Percentiles rank a stretch among this genome's conserved stretches.
These are phyloP conservation scores for Ectropis crepuscularia DNA, from an alignment of 2,888 invertebrate genomes.

Conservation along the genomic window DNA sequence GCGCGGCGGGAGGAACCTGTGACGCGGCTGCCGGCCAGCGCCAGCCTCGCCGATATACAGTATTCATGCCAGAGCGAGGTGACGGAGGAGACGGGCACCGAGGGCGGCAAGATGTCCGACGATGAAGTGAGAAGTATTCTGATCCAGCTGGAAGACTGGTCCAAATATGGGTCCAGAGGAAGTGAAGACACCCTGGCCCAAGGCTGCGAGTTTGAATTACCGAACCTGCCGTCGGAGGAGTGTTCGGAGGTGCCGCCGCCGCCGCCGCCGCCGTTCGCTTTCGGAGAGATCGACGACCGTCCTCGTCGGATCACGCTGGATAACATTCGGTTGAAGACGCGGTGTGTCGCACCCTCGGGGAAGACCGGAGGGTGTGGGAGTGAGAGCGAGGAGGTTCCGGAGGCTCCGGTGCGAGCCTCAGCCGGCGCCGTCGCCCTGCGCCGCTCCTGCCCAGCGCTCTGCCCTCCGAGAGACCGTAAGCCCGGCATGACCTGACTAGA, in stretches of 20 bases:
- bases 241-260: slow-evolving; percentile 20
- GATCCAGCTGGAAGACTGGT: slow-evolving; percentile 80
- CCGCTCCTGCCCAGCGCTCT: slow-evolving; percentile 48
- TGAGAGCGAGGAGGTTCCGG: slow-evolving; percentile 37
- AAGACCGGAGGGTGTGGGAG: slow-evolving; percentile 59
- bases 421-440: slow-evolving; percentile 40
- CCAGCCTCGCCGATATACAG: slow-evolving; percentile 74
- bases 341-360: slow-evolving; percentile 60
- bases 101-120: slow-evolving; percentile 67
- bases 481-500: slow-evolving; percentile 33
- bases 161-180: slow-evolving; percentile 76
- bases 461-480: slow-evolving; percentile 57
- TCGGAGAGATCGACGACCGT: slow-evolving; percentile 80
- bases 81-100: slow-evolving; percentile 45
- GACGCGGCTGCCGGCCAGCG: slow-evolving; percentile 63
- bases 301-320: slow-evolving; percentile 79
- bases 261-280: slow-evolving; percentile 52
- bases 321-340: slow-evolving; percentile 69
- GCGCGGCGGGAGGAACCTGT: slow-evolving; percentile 53
- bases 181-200: slow-evolving; percentile 78
- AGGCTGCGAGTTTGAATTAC: slow-evolving; percentile 77
- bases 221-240: slow-evolving; percentile 75
- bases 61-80: slow-evolving; percentile 68
- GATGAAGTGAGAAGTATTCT: slow-evolving; percentile 79
- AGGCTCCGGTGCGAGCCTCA: not conserved